phyloP scores from a whole-genome alignment of 2,888 invertebrate species.

The Schizotus pectinicornis region DNA sequence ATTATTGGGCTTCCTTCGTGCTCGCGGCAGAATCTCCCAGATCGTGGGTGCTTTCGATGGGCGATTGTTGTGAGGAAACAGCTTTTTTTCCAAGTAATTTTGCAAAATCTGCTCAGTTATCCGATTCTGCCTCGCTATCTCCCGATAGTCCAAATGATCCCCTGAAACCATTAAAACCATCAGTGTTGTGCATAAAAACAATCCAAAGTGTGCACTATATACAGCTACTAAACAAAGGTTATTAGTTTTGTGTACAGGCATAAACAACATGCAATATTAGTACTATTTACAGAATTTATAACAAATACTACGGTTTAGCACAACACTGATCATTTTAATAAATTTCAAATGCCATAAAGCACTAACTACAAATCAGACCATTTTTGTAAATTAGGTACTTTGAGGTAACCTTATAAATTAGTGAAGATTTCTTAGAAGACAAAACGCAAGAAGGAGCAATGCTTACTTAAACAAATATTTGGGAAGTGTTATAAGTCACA shows the following conservation, averaged over 20 bases:
- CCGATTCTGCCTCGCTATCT: constrained; percentile 76
- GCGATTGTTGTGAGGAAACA: constrained; percentile 64
- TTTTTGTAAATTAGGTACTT: too few relatives aligned
- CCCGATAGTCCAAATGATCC: constrained; percentile 59
- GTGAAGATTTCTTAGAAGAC: neutral
- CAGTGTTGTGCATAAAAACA: constrained; percentile 25
- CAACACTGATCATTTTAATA: constrained; percentile 31
- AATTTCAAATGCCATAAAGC: neutral
- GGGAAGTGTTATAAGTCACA: neutral
- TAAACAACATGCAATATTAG: constrained; percentile 16
- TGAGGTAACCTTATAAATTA: too few relatives aligned
- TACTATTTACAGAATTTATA: neutral
- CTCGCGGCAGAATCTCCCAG: constrained; percentile 69
- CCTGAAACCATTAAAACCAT: constrained; percentile 42
- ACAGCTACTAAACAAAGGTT: neutral
- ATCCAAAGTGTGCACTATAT: too few relatives aligned
- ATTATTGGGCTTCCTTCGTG: constrained; percentile 37
- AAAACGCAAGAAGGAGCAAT: too few relatives aligned
- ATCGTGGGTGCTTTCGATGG: constrained; percentile 65
- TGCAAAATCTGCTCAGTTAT: constrained; percentile 79
- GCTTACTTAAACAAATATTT: neutral
- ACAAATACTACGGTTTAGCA: constrained; percentile 3
- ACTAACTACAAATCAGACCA: too few relatives aligned
- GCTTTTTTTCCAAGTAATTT: constrained; percentile 72
- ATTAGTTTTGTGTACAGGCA: constrained; percentile 1